Evolutionary conservation across 2,888 invertebrate genomes (phyloP).

Genomic region (Myathropa florea): DNA sequence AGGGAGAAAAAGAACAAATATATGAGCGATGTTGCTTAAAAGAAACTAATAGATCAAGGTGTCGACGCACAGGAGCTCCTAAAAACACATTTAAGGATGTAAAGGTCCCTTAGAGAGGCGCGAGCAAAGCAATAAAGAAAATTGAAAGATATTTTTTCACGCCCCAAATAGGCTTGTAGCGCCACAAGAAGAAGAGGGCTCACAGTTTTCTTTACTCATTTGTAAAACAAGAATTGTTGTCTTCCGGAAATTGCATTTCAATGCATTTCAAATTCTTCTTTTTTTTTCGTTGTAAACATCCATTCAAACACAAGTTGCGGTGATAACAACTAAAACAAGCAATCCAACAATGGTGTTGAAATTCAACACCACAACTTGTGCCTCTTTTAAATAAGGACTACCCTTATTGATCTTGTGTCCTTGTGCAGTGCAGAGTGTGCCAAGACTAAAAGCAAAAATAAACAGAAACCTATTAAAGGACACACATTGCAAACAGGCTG

Average conservation of each 20-base stretch:
- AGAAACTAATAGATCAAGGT: too few relatives aligned
- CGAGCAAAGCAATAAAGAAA: too few relatives aligned
- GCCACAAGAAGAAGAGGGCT: too few relatives aligned
- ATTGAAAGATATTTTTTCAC: too few relatives aligned
- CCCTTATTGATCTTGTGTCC: slow-evolving; percentile 62
- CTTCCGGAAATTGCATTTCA: not conserved
- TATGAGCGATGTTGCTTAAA: not conserved
- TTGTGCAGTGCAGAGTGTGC: slow-evolving; percentile 47
- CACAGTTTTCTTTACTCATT: not conserved
- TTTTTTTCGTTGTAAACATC: not conserved
- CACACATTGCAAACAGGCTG: slow-evolving; percentile 40
- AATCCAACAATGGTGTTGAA: not conserved
- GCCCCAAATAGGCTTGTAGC: too few relatives aligned
- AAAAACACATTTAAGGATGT: too few relatives aligned
- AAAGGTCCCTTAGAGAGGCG: too few relatives aligned
- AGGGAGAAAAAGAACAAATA: slow-evolving; percentile 1
- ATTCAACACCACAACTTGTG: not conserved
- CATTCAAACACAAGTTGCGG: not conserved
- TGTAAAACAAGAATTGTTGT: not conserved
- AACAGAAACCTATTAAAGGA: slow-evolving; percentile 62
- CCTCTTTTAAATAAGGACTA: slow-evolving; percentile 24
- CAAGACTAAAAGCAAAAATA: slow-evolving; percentile 56
- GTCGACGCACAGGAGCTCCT: too few relatives aligned
- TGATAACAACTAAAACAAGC: not conserved
- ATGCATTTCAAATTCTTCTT: not conserved